Conservation (phyloP, 2,797 vertebrate genomes). For the Centroberyx gerrardi region DNA sequence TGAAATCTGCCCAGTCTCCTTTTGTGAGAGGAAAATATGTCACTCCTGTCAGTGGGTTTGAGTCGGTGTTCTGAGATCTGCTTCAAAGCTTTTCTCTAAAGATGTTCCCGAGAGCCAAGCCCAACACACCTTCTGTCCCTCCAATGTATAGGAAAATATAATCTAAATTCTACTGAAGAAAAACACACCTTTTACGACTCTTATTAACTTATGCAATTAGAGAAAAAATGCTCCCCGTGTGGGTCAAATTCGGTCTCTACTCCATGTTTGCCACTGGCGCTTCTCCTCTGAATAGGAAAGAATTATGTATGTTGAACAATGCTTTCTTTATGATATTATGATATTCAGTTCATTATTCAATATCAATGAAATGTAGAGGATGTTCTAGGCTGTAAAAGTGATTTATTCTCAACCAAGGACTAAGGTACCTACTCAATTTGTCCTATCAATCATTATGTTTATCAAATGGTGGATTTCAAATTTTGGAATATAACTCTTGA, state of each 20-base stretch:
- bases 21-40: constrained; percentile 47
- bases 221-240: background rate
- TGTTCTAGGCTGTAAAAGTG: no score
- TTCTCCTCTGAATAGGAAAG: background rate
- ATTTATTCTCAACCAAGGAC: no score
- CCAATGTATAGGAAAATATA: constrained; percentile 10
- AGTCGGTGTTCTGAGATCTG: constrained; percentile 17
- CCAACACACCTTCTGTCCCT: background rate
- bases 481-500: constrained; percentile 4
- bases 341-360: no score
- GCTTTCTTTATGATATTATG: no score
- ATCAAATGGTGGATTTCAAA: background rate
- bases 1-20: constrained; percentile 26
- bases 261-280: background rate
- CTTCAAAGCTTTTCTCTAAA: constrained; percentile 36
- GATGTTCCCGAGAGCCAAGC: background rate
- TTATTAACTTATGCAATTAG: background rate
- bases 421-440: background rate
- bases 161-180: background rate
- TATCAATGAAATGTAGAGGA: no score
- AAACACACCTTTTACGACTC: background rate
- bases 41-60: constrained; percentile 32
- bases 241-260: background rate
- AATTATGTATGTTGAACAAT: no score
- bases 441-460: background rate